Evolutionary conservation across 2,113 vertebrate species (phyloP).

Genomic region (Mormyrus lacerda): DNA sequence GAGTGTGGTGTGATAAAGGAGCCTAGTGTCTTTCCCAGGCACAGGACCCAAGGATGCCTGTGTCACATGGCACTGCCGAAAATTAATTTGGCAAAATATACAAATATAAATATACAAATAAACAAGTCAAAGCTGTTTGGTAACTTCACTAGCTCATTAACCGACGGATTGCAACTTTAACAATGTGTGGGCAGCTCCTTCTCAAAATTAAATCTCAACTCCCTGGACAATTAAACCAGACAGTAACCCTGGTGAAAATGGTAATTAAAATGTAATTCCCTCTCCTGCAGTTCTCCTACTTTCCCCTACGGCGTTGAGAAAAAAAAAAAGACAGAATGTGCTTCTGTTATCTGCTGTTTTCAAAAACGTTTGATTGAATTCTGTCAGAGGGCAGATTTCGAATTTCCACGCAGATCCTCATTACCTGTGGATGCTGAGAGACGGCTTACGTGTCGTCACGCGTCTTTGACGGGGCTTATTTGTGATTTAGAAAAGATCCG

Average conservation of each 20-base stretch:
- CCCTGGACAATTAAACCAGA: slow-evolving; percentile 6
- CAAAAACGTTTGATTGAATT: background rate
- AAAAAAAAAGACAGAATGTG: background rate
- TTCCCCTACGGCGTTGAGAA: background rate
- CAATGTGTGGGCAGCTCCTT: background rate
- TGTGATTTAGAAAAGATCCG: background rate
- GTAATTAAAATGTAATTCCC: slow-evolving; percentile 11
- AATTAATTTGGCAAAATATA: background rate
- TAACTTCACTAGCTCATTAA: slow-evolving; percentile 7
- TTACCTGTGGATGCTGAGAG: background rate
- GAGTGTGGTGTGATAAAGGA: background rate
- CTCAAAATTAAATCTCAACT: slow-evolving; percentile 1
- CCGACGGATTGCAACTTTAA: background rate
- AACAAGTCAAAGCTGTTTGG: background rate
- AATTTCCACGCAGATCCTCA: background rate
- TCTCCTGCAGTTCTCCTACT: background rate
- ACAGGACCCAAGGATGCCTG: background rate
- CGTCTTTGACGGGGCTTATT: background rate
- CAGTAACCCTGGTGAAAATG: slow-evolving; percentile 2
- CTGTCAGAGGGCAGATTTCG: background rate
- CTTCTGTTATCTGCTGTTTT: background rate
- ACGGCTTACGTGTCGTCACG: background rate
- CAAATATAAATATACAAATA: background rate
- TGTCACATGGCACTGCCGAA: background rate
- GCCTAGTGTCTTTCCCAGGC: background rate